A percentile compares a stretch with the other conserved stretches of the same genome.
phyloP scores from a whole-genome alignment of 2,888 invertebrate species.

The Myathropa florea region DNA sequence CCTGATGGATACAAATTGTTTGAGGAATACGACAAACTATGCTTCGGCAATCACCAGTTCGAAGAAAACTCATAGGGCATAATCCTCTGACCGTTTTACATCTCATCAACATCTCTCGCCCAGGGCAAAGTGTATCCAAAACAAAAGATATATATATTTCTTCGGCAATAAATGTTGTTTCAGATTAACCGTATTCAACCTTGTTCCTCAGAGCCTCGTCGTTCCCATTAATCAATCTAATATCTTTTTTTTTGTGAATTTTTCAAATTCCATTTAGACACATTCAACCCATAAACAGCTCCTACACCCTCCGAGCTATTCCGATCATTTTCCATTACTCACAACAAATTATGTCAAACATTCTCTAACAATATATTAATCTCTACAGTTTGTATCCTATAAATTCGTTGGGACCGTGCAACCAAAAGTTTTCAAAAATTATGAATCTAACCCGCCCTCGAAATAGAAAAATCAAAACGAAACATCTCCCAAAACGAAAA shows the following conservation, averaged over 20 bases:
- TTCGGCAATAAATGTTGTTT: not conserved
- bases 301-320: not conserved
- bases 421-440: not conserved
- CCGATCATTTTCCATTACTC: slow-evolving; percentile 40
- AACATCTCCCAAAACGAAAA: not conserved
- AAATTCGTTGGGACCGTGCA: slow-evolving; percentile 9
- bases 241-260: slow-evolving; percentile 5
- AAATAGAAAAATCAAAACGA: slow-evolving; percentile 33
- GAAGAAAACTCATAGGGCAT: too few species aligned
- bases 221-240: slow-evolving; percentile 48
- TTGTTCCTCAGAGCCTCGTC: not conserved
- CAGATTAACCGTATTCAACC: not conserved
- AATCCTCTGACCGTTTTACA: not conserved
- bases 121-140: not conserved
- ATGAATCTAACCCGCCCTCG: slow-evolving; percentile 35
- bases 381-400: slow-evolving; percentile 2
- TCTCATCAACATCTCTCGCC: not conserved
- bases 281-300: not conserved
- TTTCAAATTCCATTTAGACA: slow-evolving; percentile 18
- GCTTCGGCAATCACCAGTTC: not conserved
- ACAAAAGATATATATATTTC: not conserved
- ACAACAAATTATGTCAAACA: slow-evolving; percentile 58
- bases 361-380: slow-evolving; percentile 43
- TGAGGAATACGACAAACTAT: too few species aligned
- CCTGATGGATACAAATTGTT: too few species aligned